Conservation (phyloP, 2,113 vertebrate genomes). For the Nicator chloris region DNA sequence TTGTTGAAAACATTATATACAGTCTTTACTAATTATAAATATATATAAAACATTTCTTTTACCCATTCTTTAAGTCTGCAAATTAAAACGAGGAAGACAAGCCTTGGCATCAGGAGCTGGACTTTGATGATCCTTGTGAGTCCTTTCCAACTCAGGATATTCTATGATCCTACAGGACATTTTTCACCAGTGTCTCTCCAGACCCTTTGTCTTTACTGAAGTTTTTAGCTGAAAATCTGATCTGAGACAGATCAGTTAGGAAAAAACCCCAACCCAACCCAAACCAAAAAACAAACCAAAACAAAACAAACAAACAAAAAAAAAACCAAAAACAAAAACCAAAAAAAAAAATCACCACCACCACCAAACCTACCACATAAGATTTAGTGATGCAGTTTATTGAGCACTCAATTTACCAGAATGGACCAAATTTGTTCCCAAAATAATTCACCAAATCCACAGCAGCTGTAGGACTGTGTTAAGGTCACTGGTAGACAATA, state of each 20-base stretch:
- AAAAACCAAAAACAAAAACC: no score
- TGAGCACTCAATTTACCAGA: not conserved
- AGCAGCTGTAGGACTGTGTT: not conserved
- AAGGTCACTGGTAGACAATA: not conserved
- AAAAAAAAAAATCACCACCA: no score
- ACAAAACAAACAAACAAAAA: not conserved
- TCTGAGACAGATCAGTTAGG: not conserved
- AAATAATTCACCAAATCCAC: not conserved
- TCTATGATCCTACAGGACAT: not conserved
- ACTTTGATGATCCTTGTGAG: not conserved
- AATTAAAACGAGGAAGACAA: not conserved
- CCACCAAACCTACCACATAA: not conserved
- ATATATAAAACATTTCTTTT: not conserved
- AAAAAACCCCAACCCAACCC: not conserved
- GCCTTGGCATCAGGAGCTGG: not conserved
- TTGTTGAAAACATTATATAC: no score
- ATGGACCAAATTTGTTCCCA: not conserved
- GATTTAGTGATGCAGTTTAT: not conserved
- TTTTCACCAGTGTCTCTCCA: not conserved
- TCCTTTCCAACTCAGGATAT: not conserved
- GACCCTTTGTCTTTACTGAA: not conserved
- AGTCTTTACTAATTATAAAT: not conserved
- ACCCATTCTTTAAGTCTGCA: not conserved
- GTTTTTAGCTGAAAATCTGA: not conserved
- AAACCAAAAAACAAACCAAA: not conserved